Evolutionary conservation across 2,113 vertebrate species (phyloP).

Genomic region (Hystrix brachyura): DNA sequence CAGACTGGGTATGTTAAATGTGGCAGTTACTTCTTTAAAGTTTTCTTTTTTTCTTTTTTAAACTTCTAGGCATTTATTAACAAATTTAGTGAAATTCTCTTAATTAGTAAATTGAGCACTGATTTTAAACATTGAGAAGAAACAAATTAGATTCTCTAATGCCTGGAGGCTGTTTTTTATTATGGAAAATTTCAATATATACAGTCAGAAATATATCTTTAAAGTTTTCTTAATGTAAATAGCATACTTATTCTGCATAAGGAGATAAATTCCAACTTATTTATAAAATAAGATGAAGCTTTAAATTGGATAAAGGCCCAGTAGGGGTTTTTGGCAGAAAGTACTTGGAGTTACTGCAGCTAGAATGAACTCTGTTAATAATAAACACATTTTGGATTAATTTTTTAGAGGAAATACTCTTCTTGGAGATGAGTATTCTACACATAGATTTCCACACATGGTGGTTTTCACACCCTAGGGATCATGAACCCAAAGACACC

Average conservation of each 20-base stretch:
- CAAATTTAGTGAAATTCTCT: background rate
- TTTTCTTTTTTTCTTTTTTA: no score
- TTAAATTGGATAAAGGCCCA: background rate
- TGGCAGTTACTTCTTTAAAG: background rate
- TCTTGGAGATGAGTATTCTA: conserved; percentile 56
- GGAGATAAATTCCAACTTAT: background rate
- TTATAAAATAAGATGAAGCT: conserved; percentile 23
- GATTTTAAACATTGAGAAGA: background rate
- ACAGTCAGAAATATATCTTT: background rate
- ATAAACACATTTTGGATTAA: conserved; percentile 80
- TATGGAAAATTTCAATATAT: background rate
- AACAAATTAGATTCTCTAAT: background rate
- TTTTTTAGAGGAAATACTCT: conserved; percentile 77
- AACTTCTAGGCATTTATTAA: background rate
- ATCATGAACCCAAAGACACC: conserved; percentile 69
- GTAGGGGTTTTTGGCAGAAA: background rate
- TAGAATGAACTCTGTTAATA: conserved; percentile 73
- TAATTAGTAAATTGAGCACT: background rate
- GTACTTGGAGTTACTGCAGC: background rate
- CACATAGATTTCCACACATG: conserved; percentile 71
- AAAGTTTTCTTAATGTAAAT: conserved; percentile 28
- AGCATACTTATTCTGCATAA: conserved; percentile 12
- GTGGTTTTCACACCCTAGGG: conserved; percentile 75
- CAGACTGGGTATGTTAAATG: background rate
- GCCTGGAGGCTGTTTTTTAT: background rate